Percentiles rank a stretch among this genome's conserved stretches.
Evolutionary conservation across 2,797 vertebrate genomes (phyloP).

Genomic region (Lemur catta): DNA sequence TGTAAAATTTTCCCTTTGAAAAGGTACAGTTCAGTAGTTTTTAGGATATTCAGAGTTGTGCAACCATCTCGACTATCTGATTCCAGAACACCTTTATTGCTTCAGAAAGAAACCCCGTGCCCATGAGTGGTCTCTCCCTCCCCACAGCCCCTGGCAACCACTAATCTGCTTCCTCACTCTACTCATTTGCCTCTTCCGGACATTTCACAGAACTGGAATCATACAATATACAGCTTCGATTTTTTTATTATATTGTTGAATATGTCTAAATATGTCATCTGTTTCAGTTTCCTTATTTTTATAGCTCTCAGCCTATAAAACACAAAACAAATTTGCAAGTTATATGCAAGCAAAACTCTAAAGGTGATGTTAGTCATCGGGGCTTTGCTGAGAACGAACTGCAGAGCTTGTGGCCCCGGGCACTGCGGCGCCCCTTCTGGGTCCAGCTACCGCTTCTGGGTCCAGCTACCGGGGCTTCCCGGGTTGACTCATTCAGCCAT

Average conservation of each 20-base stretch:
- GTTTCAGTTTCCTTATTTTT: not conserved
- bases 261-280: not conserved
- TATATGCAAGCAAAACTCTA: not conserved
- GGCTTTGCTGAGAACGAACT: too few species aligned
- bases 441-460: not conserved
- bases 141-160: not conserved
- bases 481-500: not conserved
- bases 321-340: not conserved
- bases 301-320: not conserved
- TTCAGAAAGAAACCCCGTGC: not conserved
- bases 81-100: not conserved
- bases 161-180: not conserved
- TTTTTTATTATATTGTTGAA: not conserved
- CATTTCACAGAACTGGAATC: not conserved
- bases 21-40: not conserved
- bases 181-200: not conserved
- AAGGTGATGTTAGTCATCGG: not conserved
- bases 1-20: not conserved
- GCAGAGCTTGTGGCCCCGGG: fast-evolving
- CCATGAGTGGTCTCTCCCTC: not conserved
- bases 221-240: not conserved
- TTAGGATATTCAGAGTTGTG: not conserved
- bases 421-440: fast-evolving
- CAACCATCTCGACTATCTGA: not conserved
- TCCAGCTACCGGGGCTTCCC: fast-evolving